phyloP scores from a whole-genome alignment of 2,888 invertebrate species.

The Agrotis ipsilon region DNA sequence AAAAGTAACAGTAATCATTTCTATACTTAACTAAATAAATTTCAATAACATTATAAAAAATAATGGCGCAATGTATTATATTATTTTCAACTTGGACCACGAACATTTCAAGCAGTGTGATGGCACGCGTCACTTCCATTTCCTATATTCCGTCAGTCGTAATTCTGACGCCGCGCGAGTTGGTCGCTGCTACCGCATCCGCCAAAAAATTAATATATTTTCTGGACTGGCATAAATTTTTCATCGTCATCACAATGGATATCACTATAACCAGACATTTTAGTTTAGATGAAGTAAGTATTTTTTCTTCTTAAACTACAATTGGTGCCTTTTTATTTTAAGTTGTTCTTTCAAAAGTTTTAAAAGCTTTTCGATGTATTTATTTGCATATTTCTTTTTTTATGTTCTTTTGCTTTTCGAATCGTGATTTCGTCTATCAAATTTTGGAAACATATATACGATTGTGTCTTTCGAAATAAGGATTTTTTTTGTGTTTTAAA shows the following conservation, averaged over 20 bases:
- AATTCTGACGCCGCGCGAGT: constrained; percentile 64
- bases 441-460: too few species aligned
- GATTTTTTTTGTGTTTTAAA: too few species aligned
- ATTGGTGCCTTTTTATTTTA: background rate
- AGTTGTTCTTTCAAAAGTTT: background rate
- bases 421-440: background rate
- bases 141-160: constrained; percentile 77
- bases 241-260: constrained; percentile 78
- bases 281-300: constrained; percentile 89
- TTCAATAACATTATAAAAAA: background rate
- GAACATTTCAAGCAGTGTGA: constrained; percentile 63
- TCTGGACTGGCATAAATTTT: constrained; percentile 12
- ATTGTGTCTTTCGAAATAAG: too few species aligned
- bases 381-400: constrained; percentile 14
- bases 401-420: background rate
- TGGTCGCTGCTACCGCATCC: constrained; percentile 37
- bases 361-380: constrained; percentile 11
- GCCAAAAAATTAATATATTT: constrained; percentile 18
- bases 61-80: background rate
- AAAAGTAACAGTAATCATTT: too few species aligned
- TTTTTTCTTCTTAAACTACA: background rate
- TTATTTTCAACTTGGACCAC: constrained; percentile 69
- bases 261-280: constrained; percentile 88
- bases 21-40: too few species aligned
- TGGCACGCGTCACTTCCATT: constrained; percentile 70